Percentiles rank a stretch among this genome's conserved stretches.
Evolutionary conservation across 2,888 invertebrate genomes (phyloP).

Genomic region (Callimorpha dominula): DNA sequence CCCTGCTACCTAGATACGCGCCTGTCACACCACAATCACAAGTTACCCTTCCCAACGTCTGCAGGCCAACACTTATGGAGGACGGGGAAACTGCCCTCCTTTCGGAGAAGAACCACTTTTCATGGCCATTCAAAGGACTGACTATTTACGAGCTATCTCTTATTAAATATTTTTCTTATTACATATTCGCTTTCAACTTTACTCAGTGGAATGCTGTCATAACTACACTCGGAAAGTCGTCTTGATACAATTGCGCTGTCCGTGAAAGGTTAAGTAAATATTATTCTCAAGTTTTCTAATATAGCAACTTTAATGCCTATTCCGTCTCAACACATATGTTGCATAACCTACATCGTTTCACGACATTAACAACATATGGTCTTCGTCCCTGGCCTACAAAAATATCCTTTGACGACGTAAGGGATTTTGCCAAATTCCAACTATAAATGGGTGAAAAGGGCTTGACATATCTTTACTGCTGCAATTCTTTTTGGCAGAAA

Average conservation of each 20-base stretch:
- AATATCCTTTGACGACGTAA: slow-evolving; percentile 37
- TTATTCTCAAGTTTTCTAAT: slow-evolving; percentile 17
- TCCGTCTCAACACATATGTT: not conserved
- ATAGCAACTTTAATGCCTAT: slow-evolving; percentile 14
- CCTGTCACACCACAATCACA: not conserved
- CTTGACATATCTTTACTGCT: slow-evolving; percentile 40
- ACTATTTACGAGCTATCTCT: not conserved
- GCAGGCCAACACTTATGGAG: too few species aligned
- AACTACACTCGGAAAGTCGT: too few species aligned
- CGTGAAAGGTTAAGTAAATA: not conserved
- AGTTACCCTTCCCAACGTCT: not conserved
- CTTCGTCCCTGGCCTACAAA: slow-evolving; percentile 23
- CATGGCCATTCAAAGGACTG: not conserved
- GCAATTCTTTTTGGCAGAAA: slow-evolving; percentile 23
- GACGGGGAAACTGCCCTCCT: not conserved
- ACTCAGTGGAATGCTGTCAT: not conserved
- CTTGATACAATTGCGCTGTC: not conserved
- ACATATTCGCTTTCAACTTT: not conserved
- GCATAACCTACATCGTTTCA: slow-evolving; percentile 27
- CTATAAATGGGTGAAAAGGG: slow-evolving; percentile 41
- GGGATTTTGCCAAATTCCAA: slow-evolving; percentile 44
- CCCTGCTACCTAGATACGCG: not conserved
- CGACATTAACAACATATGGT: slow-evolving; percentile 25
- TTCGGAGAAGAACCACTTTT: not conserved
- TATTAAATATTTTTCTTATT: not conserved